Conservation (phyloP, 2,888 invertebrate species). For the Chrysolina oricalcia region DNA sequence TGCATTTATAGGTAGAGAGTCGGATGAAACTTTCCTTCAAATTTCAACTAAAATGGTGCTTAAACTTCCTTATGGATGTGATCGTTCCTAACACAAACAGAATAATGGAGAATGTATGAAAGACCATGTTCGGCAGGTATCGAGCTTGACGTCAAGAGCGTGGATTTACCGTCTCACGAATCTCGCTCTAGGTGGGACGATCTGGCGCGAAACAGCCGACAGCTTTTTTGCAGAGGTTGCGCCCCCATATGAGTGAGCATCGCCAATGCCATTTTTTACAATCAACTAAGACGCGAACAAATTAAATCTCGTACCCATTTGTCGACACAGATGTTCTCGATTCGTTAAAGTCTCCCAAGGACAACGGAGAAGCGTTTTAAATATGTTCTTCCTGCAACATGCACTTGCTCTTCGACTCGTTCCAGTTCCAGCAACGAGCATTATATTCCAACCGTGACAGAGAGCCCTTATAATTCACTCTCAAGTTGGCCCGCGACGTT, state of each 20-base stretch:
- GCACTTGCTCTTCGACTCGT: slow-evolving; percentile 21
- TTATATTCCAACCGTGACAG: slow-evolving; percentile 30
- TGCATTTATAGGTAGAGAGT: too few relatives aligned
- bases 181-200: not conserved
- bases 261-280: slow-evolving; percentile 5
- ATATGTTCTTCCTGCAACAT: slow-evolving; percentile 25
- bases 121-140: not conserved
- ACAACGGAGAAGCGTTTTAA: slow-evolving; percentile 17
- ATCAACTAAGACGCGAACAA: slow-evolving; percentile 11
- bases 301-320: slow-evolving; percentile 7
- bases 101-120: not conserved
- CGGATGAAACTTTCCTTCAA: too few relatives aligned
- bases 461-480: slow-evolving; percentile 22
- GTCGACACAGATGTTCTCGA: slow-evolving; percentile 14
- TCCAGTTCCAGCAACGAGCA: slow-evolving; percentile 19
- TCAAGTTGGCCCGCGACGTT: slow-evolving; percentile 23
- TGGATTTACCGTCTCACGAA: not conserved
- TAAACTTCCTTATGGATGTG: too few relatives aligned
- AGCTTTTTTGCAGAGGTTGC: not conserved
- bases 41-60: too few relatives aligned
- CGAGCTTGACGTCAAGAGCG: not conserved
- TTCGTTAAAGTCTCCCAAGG: slow-evolving; percentile 19
- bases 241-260: not conserved
- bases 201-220: not conserved
- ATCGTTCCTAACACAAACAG: too few relatives aligned